These are phyloP conservation scores for Balaeniceps rex DNA, from an alignment of 2,113 vertebrate genomes.

Conservation along the genomic window DNA sequence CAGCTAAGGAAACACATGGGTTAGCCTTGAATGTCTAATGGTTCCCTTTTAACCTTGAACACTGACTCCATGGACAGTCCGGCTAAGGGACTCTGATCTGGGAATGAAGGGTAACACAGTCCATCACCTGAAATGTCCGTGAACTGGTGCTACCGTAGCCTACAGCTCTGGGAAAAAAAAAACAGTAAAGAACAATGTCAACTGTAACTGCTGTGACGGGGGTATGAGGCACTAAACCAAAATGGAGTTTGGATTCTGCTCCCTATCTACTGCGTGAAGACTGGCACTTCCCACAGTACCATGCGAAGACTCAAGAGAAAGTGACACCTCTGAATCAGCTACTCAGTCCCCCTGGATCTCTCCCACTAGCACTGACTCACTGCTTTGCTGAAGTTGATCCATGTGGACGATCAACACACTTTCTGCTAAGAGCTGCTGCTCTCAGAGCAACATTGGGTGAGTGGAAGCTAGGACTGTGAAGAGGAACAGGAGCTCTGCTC, in stretches of 20 bases:
- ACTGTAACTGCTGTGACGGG: neutral
- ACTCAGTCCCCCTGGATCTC: neutral
- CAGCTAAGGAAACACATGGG: neutral
- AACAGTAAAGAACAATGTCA: neutral
- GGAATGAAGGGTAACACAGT: neutral
- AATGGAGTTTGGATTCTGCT: neutral
- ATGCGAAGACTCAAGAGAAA: fast-evolving
- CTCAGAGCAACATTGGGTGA: fast-evolving
- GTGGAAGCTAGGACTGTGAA: neutral
- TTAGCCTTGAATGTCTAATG: neutral
- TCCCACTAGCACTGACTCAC: neutral
- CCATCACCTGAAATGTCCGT: neutral
- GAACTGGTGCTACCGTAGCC: neutral
- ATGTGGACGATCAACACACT: fast-evolving
- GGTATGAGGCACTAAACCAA: neutral
- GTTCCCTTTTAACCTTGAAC: neutral
- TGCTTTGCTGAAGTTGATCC: neutral
- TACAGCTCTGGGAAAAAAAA: neutral
- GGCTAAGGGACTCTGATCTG: neutral
- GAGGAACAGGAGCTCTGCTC: neutral
- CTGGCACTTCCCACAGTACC: neutral
- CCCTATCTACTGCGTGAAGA: neutral
- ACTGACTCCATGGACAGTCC: neutral
- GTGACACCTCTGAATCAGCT: neutral
- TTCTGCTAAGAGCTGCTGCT: neutral